Evolutionary conservation across 1,140 invertebrate genomes (phyloP), one percentile per base, ranked within the genome.

Genomic region (Dufourea novaeangliae): DNA sequence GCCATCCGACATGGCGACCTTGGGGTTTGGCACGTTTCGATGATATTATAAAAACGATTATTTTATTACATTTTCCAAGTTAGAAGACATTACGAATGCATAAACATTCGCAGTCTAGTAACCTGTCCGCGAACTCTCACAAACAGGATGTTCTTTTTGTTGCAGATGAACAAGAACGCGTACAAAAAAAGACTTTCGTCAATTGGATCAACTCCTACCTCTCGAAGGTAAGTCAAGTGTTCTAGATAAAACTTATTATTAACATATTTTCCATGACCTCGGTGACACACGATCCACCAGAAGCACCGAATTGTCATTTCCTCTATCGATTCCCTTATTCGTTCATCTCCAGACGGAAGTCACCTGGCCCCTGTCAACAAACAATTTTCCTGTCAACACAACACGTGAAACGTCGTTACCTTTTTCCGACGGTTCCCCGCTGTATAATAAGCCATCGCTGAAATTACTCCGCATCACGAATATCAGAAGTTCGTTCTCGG

Each of bases 121-220:
- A n/a, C n/a, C n/a, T n/a, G n/a, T n/a, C 8, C 2, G 0, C 8
- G 0, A 44, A 20, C 11, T 29, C 1, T 29, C 7, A 25, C n/a
- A 44, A 57, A 59, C 12, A 41, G 17, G 17, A 32, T 12, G 8
- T 86, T 90, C 85, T 91, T 90, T 91, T 93, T 93, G 87, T 96
- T 96, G 69, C 96, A 99, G 98, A 99, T 95, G 98, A 99, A 94
- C 98, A 99, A 94, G 98, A 99, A 94, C 95, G 98, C 91, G 98
- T 99, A 66, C 98, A 99, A 93, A 99, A 99, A 94, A 99, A 99
- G 91, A 99, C 98, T 71, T 99, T 99, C 92, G 97, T 98, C 86
- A 99, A 99, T 94, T 99, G 98, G 98, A 99, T 99, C 92, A 99
- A 99, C 94, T 98, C 98, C 90, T 98, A 98, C 93, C 94, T 99